Evolutionary conservation across 2,113 vertebrate species (phyloP).

Genomic region (Notothenia coriiceps): DNA sequence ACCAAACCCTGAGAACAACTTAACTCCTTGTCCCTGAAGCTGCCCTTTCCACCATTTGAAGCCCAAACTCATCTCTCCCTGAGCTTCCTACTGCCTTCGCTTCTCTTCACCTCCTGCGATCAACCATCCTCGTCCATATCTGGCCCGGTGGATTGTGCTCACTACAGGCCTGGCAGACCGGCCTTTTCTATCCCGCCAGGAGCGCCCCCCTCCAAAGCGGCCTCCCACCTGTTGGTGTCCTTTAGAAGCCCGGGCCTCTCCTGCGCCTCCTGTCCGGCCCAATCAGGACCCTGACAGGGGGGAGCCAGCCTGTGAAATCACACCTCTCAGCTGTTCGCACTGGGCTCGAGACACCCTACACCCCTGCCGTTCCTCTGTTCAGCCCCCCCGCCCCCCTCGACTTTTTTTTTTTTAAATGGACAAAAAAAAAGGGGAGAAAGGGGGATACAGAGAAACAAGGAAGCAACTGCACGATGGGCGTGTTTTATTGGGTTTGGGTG

Average conservation of each 20-base stretch:
- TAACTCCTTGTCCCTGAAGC: constrained; percentile 18
- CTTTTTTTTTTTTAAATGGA: constrained; percentile 59
- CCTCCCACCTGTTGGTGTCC: constrained; percentile 96
- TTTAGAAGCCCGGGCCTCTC: constrained; percentile 90
- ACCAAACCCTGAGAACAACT: constrained; percentile 25
- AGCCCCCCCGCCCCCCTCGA: constrained; percentile 49
- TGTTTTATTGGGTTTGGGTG: constrained; percentile 71
- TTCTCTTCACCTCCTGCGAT: constrained; percentile 42
- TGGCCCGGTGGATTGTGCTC: constrained; percentile 80
- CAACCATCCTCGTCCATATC: constrained; percentile 74
- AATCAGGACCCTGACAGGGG: constrained; percentile 92
- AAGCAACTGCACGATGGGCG: constrained; percentile 75
- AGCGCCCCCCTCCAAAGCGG: constrained; percentile 81
- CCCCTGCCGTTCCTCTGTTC: constrained; percentile 70
- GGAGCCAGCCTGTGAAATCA: constrained; percentile 89
- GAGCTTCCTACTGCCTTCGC: constrained; percentile 18
- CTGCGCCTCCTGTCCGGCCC: constrained; percentile 94
- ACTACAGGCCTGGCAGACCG: constrained; percentile 73
- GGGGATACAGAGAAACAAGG: constrained; percentile 53
- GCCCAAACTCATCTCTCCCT: constrained; percentile 21
- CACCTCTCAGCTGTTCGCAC: constrained; percentile 95
- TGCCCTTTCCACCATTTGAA: constrained; percentile 9
- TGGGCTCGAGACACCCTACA: constrained; percentile 86
- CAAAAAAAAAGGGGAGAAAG: constrained; percentile 46
- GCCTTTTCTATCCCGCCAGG: constrained; percentile 90